Conservation (phyloP, 2,888 invertebrate species). For the Ceriagrion tenellum region DNA sequence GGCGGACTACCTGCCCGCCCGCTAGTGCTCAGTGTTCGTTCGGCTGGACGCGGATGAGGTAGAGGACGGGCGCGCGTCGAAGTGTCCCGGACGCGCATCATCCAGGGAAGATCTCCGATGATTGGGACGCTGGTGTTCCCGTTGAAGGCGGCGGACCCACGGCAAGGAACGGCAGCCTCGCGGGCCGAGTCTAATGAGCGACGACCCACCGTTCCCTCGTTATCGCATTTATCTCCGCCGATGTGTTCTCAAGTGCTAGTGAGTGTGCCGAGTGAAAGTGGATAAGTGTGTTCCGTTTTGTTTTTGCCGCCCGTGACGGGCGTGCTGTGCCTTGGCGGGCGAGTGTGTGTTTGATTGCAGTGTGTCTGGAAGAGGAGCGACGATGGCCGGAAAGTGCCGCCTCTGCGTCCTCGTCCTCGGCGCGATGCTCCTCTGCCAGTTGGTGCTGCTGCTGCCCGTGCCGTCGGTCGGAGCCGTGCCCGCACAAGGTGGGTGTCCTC, state of each 20-base stretch:
- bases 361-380: not conserved
- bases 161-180: too few species aligned
- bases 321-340: not conserved
- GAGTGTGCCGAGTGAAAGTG: not conserved
- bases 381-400: not conserved
- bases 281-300: not conserved
- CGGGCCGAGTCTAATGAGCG: not conserved
- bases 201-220: not conserved
- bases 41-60: not conserved
- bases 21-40: too few species aligned
- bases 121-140: not conserved
- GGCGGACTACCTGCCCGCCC: not conserved
- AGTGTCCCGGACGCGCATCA: not conserved
- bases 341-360: not conserved
- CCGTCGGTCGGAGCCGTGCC: not conserved
- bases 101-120: not conserved
- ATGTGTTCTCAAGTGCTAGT: not conserved
- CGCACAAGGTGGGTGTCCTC: conserved; percentile 46
- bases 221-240: not conserved
- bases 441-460: not conserved
- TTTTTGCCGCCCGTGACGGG: not conserved
- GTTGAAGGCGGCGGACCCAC: not conserved
- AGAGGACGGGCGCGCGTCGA: not conserved
- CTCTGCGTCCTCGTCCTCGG: not conserved
- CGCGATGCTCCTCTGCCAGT: not conserved